Evolutionary conservation across 2,888 invertebrate species (phyloP), one percentile per base, ranked within the genome.

Genomic region (Dugesia japonica): DNA sequence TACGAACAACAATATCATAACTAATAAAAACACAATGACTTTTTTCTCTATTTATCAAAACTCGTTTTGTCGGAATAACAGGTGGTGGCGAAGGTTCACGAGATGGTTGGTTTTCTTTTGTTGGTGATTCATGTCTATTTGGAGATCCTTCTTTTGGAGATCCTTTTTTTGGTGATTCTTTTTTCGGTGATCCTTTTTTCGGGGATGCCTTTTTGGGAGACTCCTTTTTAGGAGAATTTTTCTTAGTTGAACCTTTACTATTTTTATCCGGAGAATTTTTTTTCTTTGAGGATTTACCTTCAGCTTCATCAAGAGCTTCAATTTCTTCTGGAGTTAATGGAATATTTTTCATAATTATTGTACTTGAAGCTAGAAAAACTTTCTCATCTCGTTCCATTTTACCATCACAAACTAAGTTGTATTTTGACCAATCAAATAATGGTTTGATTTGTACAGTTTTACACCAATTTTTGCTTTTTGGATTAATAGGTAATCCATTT

Each of bases 331-430:
- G 56, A 23, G 56, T 56, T 23, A 56, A 56, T 56, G 56, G 56
- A 20, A 56, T 56, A n/a, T 56, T 56, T 56, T 56, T 4, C 20
- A 56, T 23, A 56, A 56, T 56, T 13, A 56, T 56, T 20, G 56
- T 56, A 56, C 56, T 56, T n/a, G 56, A 56, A 56, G 56, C 56
- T n/a, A 56, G 23, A 23, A 56, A 56, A 23, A 56, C 23, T n/a
- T 56, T 56, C 17, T 56, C 56, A 23, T 56, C 56, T 56, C 23
- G n/a, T 20, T 56, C 23, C 56, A 56, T 56, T 56, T 56, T 56
- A 56, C 56, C 56, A 56, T 56, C 56, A 56, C 56, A 56, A 56
- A n/a, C 56, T 56, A 56, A 56, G 23, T 56, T 56, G 17, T 56
- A 56, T 56, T 56, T 56, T 23, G 56, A 56, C 56, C 56, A 56